A percentile compares a stretch with the other conserved stretches of the same genome.
phyloP scores from a whole-genome alignment of 2,113 vertebrate species.

The Hippocampus zosterae region DNA sequence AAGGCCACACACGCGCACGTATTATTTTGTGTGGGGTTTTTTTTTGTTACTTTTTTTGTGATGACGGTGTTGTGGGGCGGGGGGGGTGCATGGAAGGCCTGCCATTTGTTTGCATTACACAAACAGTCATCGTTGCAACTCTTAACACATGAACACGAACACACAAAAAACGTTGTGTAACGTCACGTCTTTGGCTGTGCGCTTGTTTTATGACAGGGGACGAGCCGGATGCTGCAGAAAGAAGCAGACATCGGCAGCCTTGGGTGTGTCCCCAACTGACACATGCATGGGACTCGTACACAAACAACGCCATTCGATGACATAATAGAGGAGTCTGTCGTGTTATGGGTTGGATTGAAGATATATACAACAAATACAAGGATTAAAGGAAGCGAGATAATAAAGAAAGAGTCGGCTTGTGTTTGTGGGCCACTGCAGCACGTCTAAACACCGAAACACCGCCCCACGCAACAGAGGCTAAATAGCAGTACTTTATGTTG shows the following conservation, averaged over 20 bases:
- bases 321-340: not conserved
- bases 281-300: slow-evolving; percentile 52
- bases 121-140: slow-evolving; percentile 14
- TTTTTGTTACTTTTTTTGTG: not conserved
- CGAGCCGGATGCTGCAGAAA: slow-evolving; percentile 59
- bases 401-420: slow-evolving; percentile 17
- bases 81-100: not conserved
- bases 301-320: not conserved
- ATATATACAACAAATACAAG: not conserved
- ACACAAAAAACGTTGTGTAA: slow-evolving; percentile 37
- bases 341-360: not conserved
- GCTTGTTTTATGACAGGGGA: slow-evolving; percentile 42
- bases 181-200: slow-evolving; percentile 20
- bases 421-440: slow-evolving; percentile 64
- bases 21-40: not conserved
- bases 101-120: slow-evolving; percentile 43
- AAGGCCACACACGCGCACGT: slow-evolving; percentile 35
- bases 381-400: not conserved
- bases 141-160: slow-evolving; percentile 18
- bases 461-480: slow-evolving; percentile 9
- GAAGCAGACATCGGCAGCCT: slow-evolving; percentile 69
- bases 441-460: slow-evolving; percentile 51
- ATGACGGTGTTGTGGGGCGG: too few species aligned
- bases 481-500: slow-evolving; percentile 18
- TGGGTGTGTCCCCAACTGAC: slow-evolving; percentile 76